Conservation (phyloP, 2,888 invertebrate species). For the Masnerella sp. region DNA sequence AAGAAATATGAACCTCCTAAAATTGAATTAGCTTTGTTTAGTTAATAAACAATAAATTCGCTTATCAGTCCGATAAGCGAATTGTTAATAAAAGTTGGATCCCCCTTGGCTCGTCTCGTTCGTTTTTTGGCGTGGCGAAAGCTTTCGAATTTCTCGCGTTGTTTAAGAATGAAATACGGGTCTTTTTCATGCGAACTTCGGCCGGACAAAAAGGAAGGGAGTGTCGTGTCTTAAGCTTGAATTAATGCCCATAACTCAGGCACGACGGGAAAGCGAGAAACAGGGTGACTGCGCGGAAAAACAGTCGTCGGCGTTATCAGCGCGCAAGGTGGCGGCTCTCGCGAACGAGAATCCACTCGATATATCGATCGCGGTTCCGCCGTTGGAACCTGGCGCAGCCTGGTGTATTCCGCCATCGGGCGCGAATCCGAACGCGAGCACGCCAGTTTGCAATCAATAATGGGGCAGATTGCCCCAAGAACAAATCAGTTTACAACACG, state of each 20-base stretch:
- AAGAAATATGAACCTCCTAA: too few species aligned
- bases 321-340: constrained; percentile 68
- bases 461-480: too few species aligned
- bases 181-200: constrained; percentile 58
- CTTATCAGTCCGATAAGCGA: too few species aligned
- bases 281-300: constrained; percentile 66
- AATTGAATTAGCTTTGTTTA: constrained; percentile 40
- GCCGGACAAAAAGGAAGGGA: constrained; percentile 52
- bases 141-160: constrained; percentile 51
- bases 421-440: constrained; percentile 27
- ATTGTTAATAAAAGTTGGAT: constrained; percentile 36
- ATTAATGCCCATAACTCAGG: constrained; percentile 66
- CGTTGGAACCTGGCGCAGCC: constrained; percentile 40
- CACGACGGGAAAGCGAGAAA: constrained; percentile 57
- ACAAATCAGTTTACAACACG: too few species aligned
- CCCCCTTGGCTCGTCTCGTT: neutral
- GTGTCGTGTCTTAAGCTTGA: constrained; percentile 61
- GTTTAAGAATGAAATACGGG: constrained; percentile 50
- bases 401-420: constrained; percentile 37
- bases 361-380: constrained; percentile 70
- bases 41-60: constrained; percentile 36
- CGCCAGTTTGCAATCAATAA: constrained; percentile 34
- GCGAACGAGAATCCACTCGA: constrained; percentile 66
- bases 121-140: constrained; percentile 24
- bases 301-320: constrained; percentile 69